Evolutionary conservation across 1,140 invertebrate species (phyloP), one percentile per base, ranked within the genome.

Genomic region (Scaptodrosophila lebanonensis): DNA sequence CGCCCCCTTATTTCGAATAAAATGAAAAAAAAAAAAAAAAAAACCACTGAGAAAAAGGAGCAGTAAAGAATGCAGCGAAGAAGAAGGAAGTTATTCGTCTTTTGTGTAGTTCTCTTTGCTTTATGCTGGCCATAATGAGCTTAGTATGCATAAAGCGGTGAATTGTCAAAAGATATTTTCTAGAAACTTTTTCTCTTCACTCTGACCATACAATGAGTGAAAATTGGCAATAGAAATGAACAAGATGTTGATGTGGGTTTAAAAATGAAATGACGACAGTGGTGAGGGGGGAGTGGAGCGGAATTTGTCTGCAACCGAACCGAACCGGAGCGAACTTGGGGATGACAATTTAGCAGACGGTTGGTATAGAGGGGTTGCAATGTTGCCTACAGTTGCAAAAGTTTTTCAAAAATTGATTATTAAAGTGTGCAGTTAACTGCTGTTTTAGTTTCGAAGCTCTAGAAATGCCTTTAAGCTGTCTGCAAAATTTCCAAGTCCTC

Each of bases 141-240:
- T 83, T 82, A 83, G 76, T 83, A 83, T 82, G 69, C 75, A 82
- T 62, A 82, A 72, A 65, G 62, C 66, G 61, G 66, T 39, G 66
- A 83, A 70, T 82, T 70, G 66, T 82, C 73, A 79, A 66, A 73
- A 70, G 66, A 82, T 66, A 82, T 70, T 82, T 70, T 66, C 43
- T 60, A 66, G 56, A 67, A 58, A 72, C 60, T 76, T 77, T 77
- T 76, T 56, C 50, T 52, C 58, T 58, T 40, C 33, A 53, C 57
- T 56, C 56, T 42, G 22, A n/a, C 5, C 16, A 30, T 38, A 66
- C 61, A 66, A 66, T 66, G 51, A n/a, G 61, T 32, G 44, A 44
- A 66, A 66, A 66, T 66, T 66, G 62, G 38, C 61, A 47, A 38
- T 62, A 17, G 45, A 27, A 52, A 43, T 35, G 18, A 44, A 25